Percentiles rank a stretch among this genome's conserved stretches.
phyloP scores from a whole-genome alignment of 2,797 vertebrate genomes.

The Notolabrus celidotus region DNA sequence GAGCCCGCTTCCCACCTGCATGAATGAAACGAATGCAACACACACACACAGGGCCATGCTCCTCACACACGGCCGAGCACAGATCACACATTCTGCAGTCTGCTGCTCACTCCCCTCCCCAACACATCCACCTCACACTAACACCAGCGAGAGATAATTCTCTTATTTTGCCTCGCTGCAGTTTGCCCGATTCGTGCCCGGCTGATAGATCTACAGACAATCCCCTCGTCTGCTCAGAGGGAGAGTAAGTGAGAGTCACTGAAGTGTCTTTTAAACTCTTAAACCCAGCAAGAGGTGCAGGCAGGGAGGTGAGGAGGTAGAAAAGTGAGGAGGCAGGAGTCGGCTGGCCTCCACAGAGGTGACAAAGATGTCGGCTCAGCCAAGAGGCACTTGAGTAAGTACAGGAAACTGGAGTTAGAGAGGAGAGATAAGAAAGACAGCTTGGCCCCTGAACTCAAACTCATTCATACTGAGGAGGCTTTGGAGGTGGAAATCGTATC shows the following conservation, averaged over 20 bases:
- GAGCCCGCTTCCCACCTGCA: background rate
- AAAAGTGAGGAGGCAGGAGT: constrained; percentile 2
- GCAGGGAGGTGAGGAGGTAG: constrained; percentile 26
- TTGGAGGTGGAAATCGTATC: constrained; percentile 4
- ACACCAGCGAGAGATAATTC: constrained; percentile 51
- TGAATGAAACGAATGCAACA: constrained; percentile 14
- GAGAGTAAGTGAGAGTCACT: constrained; percentile 43
- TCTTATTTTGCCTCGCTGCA: constrained; percentile 49
- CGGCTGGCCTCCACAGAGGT: constrained; percentile 5
- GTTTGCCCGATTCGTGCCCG: constrained; percentile 43
- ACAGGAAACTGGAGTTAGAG: constrained; percentile 11
- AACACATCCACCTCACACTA: constrained; percentile 36
- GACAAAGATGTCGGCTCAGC: constrained; percentile 26
- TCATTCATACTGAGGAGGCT: background rate
- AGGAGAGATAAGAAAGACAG: constrained; percentile 27
- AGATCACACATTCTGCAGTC: constrained; percentile 22
- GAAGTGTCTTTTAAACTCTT: constrained; percentile 46
- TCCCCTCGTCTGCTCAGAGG: constrained; percentile 36
- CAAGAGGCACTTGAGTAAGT: constrained; percentile 31
- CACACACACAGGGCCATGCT: background rate
- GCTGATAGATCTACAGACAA: constrained; percentile 45
- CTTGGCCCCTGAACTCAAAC: constrained; percentile 12
- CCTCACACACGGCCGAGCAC: constrained; percentile 14
- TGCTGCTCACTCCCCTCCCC: background rate
- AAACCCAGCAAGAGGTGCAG: constrained; percentile 36